phyloP scores from a whole-genome alignment of 2,888 invertebrate genomes.

The Xanthostigma xanthostigma region DNA sequence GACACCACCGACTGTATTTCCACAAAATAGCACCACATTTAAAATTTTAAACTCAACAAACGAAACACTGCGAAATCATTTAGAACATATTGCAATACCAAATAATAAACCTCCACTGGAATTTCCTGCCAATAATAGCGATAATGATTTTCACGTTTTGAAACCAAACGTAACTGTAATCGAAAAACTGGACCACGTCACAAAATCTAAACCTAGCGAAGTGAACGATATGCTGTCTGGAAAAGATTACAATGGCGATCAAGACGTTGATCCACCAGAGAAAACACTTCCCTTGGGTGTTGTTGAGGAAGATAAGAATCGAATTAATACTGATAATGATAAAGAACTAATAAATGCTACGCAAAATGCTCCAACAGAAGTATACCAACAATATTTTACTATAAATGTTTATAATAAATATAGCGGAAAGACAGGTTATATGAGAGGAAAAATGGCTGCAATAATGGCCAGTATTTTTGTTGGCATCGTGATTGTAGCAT shows the following conservation, averaged over 20 bases:
- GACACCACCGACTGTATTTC: constrained; percentile 10
- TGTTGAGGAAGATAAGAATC: constrained; percentile 11
- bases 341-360: constrained; percentile 18
- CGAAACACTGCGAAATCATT: constrained; percentile 23
- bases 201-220: neutral
- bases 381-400: neutral
- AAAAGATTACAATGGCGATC: neutral
- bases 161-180: no score
- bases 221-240: neutral
- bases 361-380: constrained; percentile 12
- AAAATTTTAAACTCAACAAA: constrained; percentile 33
- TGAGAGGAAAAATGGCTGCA: constrained; percentile 16
- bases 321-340: constrained; percentile 17
- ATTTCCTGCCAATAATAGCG: no score
- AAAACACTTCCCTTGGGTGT: neutral
- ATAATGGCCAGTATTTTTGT: constrained; percentile 21
- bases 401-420: neutral
- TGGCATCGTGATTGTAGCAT: constrained; percentile 23
- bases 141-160: no score
- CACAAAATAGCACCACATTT: constrained; percentile 35
- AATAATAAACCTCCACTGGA: no score
- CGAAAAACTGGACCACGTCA: no score
- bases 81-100: no score
- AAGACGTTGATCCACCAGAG: neutral
- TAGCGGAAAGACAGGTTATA: neutral